A percentile compares a stretch with the other conserved stretches of the same genome.
Conservation (phyloP, 2,888 invertebrate genomes). For the Synergus gifuensis region DNA sequence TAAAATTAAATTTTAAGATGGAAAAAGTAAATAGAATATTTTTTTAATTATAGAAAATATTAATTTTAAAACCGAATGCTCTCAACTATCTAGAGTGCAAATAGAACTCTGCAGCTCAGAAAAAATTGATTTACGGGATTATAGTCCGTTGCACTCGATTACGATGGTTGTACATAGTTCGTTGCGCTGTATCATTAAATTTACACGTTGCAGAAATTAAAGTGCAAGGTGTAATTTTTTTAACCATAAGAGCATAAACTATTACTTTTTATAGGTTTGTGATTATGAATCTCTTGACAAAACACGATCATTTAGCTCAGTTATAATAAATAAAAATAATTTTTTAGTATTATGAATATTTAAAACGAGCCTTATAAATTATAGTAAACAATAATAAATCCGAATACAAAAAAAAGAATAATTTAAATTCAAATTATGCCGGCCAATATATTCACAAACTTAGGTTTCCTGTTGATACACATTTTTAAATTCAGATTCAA, state of each 20-base stretch:
- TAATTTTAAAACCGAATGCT: constrained; percentile 16
- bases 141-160: constrained; percentile 24
- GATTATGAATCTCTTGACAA: neutral
- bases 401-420: too few relatives aligned
- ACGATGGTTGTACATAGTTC: constrained; percentile 30
- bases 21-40: neutral
- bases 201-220: constrained; percentile 14
- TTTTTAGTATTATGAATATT: neutral
- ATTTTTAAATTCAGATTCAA: constrained; percentile 28
- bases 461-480: constrained; percentile 15
- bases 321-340: neutral
- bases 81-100: neutral
- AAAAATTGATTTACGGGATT: constrained; percentile 40
- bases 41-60: neutral
- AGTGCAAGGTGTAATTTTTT: constrained; percentile 16
- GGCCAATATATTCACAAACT: constrained; percentile 5
- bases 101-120: constrained; percentile 4
- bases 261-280: neutral
- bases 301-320: neutral
- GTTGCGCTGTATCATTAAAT: constrained; percentile 28
- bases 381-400: too few relatives aligned
- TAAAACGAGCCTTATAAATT: neutral
- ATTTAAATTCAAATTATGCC: constrained; percentile 20
- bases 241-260: too few relatives aligned
- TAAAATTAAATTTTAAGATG: neutral